phyloP scores from a whole-genome alignment of 1,140 invertebrate species.

The Diabrotica virgifera region DNA sequence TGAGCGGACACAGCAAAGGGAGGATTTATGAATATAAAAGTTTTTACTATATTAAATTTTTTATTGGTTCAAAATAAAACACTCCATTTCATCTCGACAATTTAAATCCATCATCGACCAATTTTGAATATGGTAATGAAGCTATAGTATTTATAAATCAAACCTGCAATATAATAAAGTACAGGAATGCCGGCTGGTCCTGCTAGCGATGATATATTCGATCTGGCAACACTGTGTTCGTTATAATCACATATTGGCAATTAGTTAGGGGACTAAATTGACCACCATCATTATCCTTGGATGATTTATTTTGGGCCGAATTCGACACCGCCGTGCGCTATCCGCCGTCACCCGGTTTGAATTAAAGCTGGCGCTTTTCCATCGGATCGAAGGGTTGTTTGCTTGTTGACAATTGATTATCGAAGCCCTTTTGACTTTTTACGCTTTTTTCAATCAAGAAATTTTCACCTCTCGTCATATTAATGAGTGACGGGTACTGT shows the following conservation, averaged over 20 bases:
- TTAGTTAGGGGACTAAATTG: constrained; percentile 48
- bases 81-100: no score
- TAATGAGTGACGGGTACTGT: no score
- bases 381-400: neutral
- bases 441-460: neutral
- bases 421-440: neutral
- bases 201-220: constrained; percentile 40
- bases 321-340: neutral
- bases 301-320: constrained; percentile 44
- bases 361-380: constrained; percentile 25
- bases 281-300: constrained; percentile 47
- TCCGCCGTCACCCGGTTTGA: constrained; percentile 39
- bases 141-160: constrained; percentile 40
- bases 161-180: constrained; percentile 40
- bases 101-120: neutral
- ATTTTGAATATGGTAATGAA: constrained; percentile 40
- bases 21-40: no score
- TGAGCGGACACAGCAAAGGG: no score
- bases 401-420: neutral
- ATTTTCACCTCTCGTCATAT: neutral
- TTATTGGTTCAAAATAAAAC: no score
- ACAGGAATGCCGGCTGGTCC: constrained; percentile 22
- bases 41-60: no score
- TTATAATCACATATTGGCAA: constrained; percentile 49
- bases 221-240: constrained; percentile 38